Evolutionary conservation across 2,113 vertebrate species (phyloP), one percentile per base, ranked within the genome.

Genomic region (Silurus glanis): DNA sequence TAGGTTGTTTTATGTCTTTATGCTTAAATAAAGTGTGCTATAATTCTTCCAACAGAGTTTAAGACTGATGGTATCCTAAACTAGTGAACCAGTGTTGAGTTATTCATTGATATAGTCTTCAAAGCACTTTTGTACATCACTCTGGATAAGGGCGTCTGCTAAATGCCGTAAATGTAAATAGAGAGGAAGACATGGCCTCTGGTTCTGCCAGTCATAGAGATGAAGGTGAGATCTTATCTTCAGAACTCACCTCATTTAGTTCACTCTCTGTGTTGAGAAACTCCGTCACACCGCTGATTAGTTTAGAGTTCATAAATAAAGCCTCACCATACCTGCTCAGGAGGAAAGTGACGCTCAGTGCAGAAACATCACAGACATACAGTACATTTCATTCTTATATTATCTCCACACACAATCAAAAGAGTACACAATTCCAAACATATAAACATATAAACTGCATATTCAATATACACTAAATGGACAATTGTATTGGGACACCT

Each of bases 221-320:
- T 59, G 25, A 61, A 47, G 3, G 28, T 47, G 25, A 58, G 56
- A 61, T 80, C 4, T 47, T 17, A 17, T n/a, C n/a, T 19, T 58
- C 71, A 84, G 87, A 37, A 91, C 91, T 95, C 95, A 99, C 98
- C 97, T 99, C 97, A 85, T 93, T 95, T 23, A 99, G 94, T 87
- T 99, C 98, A 37, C 87, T 93, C 91, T 98, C 97, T 0, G 97
- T 98, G 93, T 98, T 99, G 80, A 99, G 97, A 93, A 98, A 99
- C 94, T 99, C 98, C 3, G 98, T 99, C 87, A 99, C 98, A 75
- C 98, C 98, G 69, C 96, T 96, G 93, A 99, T 97, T 91, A 99
- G 96, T 91, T 97, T 99, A 0, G 97, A 98, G 92, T 97, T 99
- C 97, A 99, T 98, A 94, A 99, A 99, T 91, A 99, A 92, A 6